Conservation (phyloP, 2,797 vertebrate genomes). For the Leucoraja ocellata region DNA sequence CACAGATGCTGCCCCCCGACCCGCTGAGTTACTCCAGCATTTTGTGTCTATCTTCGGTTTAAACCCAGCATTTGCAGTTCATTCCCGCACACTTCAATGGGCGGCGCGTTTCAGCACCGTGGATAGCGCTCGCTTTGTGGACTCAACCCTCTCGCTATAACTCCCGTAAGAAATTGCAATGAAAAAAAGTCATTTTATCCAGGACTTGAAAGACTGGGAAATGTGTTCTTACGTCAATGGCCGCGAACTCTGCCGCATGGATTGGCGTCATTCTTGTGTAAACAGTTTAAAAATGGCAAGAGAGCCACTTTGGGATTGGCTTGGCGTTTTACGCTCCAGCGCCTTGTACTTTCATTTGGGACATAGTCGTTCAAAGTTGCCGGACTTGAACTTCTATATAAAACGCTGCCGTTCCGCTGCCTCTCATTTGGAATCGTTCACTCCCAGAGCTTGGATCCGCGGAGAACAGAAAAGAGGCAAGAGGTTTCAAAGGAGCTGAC, state of each 20-base stretch:
- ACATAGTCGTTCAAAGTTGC: background rate
- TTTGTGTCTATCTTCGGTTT: no score
- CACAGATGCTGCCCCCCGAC: no score
- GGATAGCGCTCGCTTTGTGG: conserved; percentile 33
- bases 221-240: conserved; percentile 18
- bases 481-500: background rate
- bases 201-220: background rate
- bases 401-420: background rate
- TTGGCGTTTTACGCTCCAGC: background rate
- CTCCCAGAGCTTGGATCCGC: background rate
- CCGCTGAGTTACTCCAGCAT: no score
- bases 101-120: conserved; percentile 38
- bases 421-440: background rate
- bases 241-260: background rate
- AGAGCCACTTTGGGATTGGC: background rate
- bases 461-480: background rate
- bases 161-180: background rate
- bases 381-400: conserved; percentile 23
- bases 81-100: background rate
- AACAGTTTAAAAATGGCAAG: background rate
- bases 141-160: no score
- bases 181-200: background rate
- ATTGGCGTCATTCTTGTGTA: conserved; percentile 17
- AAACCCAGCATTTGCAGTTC: no score
- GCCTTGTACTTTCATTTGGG: conserved; percentile 3